These are phyloP conservation scores for Oceanites oceanicus DNA, from an alignment of 2,113 vertebrate genomes.

Conservation along the genomic window DNA sequence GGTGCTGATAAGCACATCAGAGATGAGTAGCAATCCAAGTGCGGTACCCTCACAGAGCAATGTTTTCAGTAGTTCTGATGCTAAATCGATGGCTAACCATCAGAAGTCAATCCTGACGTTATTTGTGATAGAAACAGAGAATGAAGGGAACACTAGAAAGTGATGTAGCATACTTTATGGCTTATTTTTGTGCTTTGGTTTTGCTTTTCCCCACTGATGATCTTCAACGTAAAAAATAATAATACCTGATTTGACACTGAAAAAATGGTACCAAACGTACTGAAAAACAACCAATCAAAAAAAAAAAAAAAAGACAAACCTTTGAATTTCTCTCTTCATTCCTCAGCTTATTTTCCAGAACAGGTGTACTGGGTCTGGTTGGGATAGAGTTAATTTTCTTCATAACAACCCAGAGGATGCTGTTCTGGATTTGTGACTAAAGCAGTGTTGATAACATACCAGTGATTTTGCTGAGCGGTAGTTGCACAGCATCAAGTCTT, in stretches of 20 bases:
- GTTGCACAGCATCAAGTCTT: not conserved
- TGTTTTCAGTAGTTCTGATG: not conserved
- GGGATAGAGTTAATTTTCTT: not conserved
- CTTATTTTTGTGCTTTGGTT: not conserved
- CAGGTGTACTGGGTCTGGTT: not conserved
- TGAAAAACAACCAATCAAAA: not conserved
- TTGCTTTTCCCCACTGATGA: not conserved
- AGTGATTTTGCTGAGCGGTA: not conserved
- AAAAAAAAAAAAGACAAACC: not conserved
- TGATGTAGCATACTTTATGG: not conserved
- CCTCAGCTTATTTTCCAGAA: not conserved
- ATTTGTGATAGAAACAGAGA: not conserved
- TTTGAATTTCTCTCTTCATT: not conserved
- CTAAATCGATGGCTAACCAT: not conserved
- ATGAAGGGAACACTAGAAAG: not conserved
- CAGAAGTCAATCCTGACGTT: not conserved
- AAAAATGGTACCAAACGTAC: not conserved
- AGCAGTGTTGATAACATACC: not conserved
- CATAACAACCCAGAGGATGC: not conserved
- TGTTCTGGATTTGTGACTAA: not conserved
- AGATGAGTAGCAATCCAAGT: not conserved
- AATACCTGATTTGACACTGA: not conserved
- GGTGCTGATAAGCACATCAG: not conserved
- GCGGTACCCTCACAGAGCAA: not conserved
- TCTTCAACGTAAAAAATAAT: not conserved